Conservation (phyloP, 1,140 invertebrate genomes). For the Drosophila ercepeae region DNA sequence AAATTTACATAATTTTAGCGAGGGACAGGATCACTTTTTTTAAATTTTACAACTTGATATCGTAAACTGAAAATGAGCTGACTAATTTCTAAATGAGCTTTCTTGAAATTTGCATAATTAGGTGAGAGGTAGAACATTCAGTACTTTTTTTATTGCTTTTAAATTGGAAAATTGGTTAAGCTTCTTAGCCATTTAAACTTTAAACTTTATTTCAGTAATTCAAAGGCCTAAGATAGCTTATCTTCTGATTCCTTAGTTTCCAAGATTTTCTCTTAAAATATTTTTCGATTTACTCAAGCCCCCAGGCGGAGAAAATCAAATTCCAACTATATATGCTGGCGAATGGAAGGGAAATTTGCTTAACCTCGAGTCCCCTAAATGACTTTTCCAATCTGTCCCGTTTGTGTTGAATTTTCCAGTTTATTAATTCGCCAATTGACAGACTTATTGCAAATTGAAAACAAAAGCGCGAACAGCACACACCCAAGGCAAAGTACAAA, state of each 20-base stretch:
- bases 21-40: slow-evolving; percentile 30
- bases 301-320: slow-evolving; percentile 12
- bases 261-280: neutral
- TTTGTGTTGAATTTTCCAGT: slow-evolving; percentile 78
- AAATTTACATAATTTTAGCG: slow-evolving; percentile 54
- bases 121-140: slow-evolving; percentile 14
- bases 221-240: neutral
- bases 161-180: slow-evolving; percentile 12
- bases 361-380: slow-evolving; percentile 35
- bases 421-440: slow-evolving; percentile 84
- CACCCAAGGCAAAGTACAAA: slow-evolving; percentile 32
- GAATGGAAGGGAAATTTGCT: slow-evolving; percentile 20
- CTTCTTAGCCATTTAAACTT: slow-evolving; percentile 4
- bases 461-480: slow-evolving; percentile 76
- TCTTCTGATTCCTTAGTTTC: neutral
- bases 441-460: slow-evolving; percentile 83
- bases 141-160: slow-evolving; percentile 13
- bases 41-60: slow-evolving; percentile 29
- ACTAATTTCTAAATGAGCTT: no score
- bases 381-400: slow-evolving; percentile 63
- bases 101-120: slow-evolving; percentile 45
- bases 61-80: slow-evolving; percentile 43
- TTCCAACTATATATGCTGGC: slow-evolving; percentile 32
- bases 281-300: neutral
- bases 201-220: neutral